Conservation (phyloP, 2,888 invertebrate genomes). For the Eutolmus rufibarbis region DNA sequence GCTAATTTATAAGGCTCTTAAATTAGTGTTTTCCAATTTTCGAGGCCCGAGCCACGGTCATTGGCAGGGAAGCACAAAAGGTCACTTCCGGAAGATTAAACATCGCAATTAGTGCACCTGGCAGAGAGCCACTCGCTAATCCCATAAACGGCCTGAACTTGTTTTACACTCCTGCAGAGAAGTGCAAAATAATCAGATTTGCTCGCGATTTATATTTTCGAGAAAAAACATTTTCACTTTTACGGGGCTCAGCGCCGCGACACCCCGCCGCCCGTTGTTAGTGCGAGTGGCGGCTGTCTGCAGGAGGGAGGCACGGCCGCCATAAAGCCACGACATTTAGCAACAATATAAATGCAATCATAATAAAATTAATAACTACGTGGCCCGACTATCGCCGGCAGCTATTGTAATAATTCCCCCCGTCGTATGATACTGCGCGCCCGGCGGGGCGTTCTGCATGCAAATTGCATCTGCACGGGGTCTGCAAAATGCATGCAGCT, state of each 20-base stretch:
- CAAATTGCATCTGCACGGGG: slow-evolving; percentile 9
- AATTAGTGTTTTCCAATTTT: not conserved
- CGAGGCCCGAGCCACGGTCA: not conserved
- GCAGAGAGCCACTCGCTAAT: not conserved
- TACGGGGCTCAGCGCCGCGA: not conserved
- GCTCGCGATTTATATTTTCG: not conserved
- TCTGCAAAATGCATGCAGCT: not conserved
- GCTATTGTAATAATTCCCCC: slow-evolving; percentile 3
- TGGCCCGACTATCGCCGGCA: not conserved
- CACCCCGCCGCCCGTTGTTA: not conserved
- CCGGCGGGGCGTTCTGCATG: not conserved
- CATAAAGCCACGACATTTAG: slow-evolving; percentile 9
- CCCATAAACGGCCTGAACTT: not conserved
- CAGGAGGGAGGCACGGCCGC: not conserved
- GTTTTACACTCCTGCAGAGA: not conserved
- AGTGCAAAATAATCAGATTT: not conserved
- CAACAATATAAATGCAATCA: slow-evolving; percentile 30
- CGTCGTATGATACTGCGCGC: not conserved
- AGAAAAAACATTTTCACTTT: not conserved
- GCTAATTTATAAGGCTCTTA: not conserved
- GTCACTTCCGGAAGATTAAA: not conserved
- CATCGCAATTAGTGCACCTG: not conserved
- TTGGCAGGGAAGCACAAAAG: not conserved
- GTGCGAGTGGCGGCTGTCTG: not conserved
- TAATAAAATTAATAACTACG: slow-evolving; percentile 34